These are phyloP conservation scores for Microcebus lehilahytsara DNA, from an alignment of 2,113 vertebrate species.

Conservation along the genomic window DNA sequence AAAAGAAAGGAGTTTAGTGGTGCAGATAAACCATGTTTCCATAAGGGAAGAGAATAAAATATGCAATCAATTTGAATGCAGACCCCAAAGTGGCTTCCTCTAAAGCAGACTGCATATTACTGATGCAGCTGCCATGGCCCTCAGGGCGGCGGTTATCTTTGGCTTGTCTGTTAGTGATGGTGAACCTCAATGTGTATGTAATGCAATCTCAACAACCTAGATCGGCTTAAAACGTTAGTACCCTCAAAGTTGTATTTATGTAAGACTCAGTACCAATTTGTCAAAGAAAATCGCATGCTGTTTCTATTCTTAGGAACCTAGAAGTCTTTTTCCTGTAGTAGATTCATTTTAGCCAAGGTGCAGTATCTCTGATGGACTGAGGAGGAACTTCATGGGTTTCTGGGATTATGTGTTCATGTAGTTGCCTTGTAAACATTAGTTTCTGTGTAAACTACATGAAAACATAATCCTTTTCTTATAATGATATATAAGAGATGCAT, in stretches of 20 bases:
- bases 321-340: background rate
- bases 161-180: conserved; percentile 11
- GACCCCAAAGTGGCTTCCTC: background rate
- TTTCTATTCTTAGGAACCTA: background rate
- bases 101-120: background rate
- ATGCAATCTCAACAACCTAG: background rate
- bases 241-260: background rate
- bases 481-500: background rate
- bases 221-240: conserved; percentile 38
- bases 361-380: background rate
- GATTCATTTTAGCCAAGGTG: background rate
- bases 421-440: background rate
- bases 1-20: background rate
- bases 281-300: background rate
- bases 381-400: background rate
- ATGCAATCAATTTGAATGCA: background rate
- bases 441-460: background rate
- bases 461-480: background rate
- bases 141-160: background rate
- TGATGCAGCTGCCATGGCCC: background rate
- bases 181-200: conserved; percentile 37
- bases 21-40: background rate
- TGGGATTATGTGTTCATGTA: background rate
- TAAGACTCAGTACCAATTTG: conserved; percentile 52
- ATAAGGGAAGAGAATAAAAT: background rate